phyloP scores from a whole-genome alignment of 2,888 invertebrate species.

The Heteromurus nitidus region DNA sequence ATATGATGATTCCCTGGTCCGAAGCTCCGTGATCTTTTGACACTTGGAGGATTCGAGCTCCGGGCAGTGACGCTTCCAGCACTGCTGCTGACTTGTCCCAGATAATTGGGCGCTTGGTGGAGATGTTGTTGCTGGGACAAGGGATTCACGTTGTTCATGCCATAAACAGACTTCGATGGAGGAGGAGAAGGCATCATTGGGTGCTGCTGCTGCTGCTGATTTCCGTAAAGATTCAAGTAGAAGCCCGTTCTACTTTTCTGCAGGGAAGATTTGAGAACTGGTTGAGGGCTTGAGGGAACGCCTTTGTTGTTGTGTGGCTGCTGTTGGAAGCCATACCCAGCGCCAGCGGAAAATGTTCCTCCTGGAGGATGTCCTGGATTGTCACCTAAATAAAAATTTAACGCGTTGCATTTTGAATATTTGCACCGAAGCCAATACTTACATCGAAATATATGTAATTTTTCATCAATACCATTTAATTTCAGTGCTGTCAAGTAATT shows the following conservation, averaged over 20 bases:
- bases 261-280: slow-evolving; percentile 47
- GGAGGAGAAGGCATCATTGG: slow-evolving; percentile 16
- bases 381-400: too few relatives aligned
- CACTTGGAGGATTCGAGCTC: slow-evolving; percentile 4
- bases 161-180: slow-evolving; percentile 34
- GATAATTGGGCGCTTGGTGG: neutral
- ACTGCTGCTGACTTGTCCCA: slow-evolving; percentile 1
- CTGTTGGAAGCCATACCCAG: slow-evolving; percentile 43
- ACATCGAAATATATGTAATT: too few relatives aligned
- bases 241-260: slow-evolving; percentile 66
- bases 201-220: slow-evolving; percentile 19
- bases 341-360: too few relatives aligned
- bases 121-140: neutral
- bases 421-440: neutral
- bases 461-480: slow-evolving; percentile 61
- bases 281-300: slow-evolving; percentile 42
- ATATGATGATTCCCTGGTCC: slow-evolving; percentile 61
- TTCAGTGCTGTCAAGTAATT: slow-evolving; percentile 75
- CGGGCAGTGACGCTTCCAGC: neutral
- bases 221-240: slow-evolving; percentile 58
- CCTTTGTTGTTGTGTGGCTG: slow-evolving; percentile 21
- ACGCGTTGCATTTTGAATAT: neutral
- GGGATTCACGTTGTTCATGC: slow-evolving; percentile 17
- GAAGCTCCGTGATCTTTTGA: slow-evolving; percentile 71
- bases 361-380: slow-evolving; percentile 28